Evolutionary conservation across 2,797 vertebrate species (phyloP), one percentile per base, ranked within the genome.

Genomic region (Emydoidea blandingii): DNA sequence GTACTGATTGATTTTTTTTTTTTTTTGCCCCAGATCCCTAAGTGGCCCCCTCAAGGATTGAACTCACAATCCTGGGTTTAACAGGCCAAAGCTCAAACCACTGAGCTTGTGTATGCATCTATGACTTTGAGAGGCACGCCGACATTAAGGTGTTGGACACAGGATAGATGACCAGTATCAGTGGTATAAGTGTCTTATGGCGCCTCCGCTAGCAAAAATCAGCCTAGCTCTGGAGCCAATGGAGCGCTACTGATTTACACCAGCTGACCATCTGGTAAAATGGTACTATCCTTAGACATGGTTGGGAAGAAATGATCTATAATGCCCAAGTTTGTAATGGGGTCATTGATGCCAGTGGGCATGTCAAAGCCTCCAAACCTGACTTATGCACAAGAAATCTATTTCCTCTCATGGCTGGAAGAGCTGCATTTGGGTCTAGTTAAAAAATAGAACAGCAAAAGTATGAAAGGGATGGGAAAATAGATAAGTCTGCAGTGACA

Each of bases 391-490:
- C 0, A 0, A 91, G 52, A 83, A 25, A 31, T 50, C 19, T 1
- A 1, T n/a, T 84, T 15, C 5, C 31, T 53, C 8, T 0, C 37
- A 68, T 86, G 1, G 12, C 34, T 34, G 31, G 44, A 92, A 59
- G 85, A 27, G 41, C 76, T 0, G 0, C 5, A 79, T 54, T 34
- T 79, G 11, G 87, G 80, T 47, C 25, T 82, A 56, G 29, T 54
- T 74, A 72, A 56, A 52, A 41, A 57, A 81, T 10, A 52, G 37
- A 87, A 65, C 62, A 83, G 49, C 50, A 81, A 83, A 83, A 90
- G 56, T 81, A 79, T 2, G 0, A 37, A 53, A 82, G 78, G 25
- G 72, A 29, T 15, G 27, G 53, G 16, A 29, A 0, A 91, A 1
- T 0, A 41, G 84, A 8, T 53, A 53, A 5, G 84, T 83, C 15